A percentile compares a stretch with the other conserved stretches of the same genome.
Evolutionary conservation across 2,113 vertebrate genomes (phyloP).

Genomic region (Thalassarche chlororhynchos): DNA sequence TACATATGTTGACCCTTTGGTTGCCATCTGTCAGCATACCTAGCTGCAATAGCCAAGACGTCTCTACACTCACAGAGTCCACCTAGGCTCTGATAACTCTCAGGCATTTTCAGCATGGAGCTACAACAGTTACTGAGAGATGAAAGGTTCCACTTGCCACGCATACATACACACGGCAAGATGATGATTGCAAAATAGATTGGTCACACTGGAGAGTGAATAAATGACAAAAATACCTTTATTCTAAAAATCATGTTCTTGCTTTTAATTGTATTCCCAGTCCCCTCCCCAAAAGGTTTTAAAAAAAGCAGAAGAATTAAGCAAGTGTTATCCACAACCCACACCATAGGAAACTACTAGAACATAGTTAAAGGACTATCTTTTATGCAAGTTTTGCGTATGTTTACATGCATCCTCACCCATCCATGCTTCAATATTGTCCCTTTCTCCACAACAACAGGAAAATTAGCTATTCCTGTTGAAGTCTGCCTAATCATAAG

Average conservation of each 20-base stretch:
- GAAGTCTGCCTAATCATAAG: background rate
- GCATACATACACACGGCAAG: background rate
- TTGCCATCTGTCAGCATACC: background rate
- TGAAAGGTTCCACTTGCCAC: background rate
- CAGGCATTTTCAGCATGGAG: background rate
- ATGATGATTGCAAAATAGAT: background rate
- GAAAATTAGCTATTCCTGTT: background rate
- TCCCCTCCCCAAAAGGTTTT: background rate
- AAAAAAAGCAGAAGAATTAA: background rate
- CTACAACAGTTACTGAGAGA: background rate
- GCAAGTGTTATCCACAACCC: background rate
- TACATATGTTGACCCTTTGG: background rate
- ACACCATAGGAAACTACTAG: background rate
- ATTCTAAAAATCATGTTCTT: background rate
- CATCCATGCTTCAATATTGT: background rate
- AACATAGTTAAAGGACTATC: background rate
- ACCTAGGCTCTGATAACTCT: background rate
- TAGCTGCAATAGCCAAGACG: background rate
- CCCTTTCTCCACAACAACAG: background rate
- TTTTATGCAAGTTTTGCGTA: background rate
- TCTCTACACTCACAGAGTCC: background rate
- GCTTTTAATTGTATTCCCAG: background rate
- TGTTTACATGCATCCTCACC: background rate
- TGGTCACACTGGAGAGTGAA: background rate
- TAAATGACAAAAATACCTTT: background rate